phyloP scores from a whole-genome alignment of 2,113 vertebrate genomes.

The Physeter macrocephalus region DNA sequence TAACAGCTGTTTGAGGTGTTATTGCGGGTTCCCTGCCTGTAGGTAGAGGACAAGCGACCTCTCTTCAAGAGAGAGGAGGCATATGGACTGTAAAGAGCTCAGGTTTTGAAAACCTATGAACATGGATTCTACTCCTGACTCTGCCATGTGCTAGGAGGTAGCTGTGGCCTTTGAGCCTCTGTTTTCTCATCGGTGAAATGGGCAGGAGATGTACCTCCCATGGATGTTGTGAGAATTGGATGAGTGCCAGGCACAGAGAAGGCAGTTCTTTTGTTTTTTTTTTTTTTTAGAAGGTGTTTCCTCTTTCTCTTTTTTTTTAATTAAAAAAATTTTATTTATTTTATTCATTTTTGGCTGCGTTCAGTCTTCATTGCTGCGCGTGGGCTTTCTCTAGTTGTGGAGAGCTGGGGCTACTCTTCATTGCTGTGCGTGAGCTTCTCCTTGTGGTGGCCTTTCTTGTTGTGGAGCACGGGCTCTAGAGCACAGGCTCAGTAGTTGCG shows the following conservation, averaged over 20 bases:
- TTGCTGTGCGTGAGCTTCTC: too few relatives aligned
- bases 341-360: too few relatives aligned
- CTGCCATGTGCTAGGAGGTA: background rate
- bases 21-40: background rate
- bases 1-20: background rate
- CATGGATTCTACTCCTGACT: background rate
- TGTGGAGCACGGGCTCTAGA: too few relatives aligned
- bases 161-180: background rate
- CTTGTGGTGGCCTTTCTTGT: too few relatives aligned
- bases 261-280: background rate
- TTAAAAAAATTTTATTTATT: too few relatives aligned
- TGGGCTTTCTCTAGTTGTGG: too few relatives aligned
- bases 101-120: background rate
- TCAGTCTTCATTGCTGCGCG: too few relatives aligned
- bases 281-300: too few relatives aligned
- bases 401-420: too few relatives aligned
- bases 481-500: too few relatives aligned
- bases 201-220: background rate
- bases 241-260: background rate
- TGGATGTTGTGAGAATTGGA: background rate
- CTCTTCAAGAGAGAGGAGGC: background rate
- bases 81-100: rapidly evolving
- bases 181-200: background rate
- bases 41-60: background rate
- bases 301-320: too few relatives aligned